Percentiles rank a stretch among this genome's conserved stretches.
Evolutionary conservation across 1,140 invertebrate genomes (phyloP).

Genomic region (Lasioglossum albipes): DNA sequence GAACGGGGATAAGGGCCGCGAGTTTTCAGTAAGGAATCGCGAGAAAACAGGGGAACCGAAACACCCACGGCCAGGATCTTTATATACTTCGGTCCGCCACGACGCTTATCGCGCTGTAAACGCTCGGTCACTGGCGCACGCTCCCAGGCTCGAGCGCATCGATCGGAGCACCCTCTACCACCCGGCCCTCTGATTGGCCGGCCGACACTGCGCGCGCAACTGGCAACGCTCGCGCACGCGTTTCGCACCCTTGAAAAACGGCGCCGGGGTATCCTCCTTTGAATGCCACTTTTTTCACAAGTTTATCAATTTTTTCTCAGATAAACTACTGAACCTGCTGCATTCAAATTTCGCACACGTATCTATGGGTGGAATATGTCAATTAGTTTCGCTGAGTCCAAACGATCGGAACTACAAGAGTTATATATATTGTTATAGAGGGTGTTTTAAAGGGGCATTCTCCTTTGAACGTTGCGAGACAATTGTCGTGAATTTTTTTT

Average conservation of each 20-base stretch:
- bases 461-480: no score
- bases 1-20: no score
- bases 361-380: no score
- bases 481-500: no score
- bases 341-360: no score
- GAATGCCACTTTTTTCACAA: no score
- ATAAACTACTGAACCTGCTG: no score
- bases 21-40: constrained; percentile 6
- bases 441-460: no score
- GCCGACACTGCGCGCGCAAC: constrained; percentile 24
- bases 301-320: no score
- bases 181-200: constrained; percentile 37
- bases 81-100: constrained; percentile 51
- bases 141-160: constrained; percentile 59
- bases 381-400: no score
- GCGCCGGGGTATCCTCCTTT: not conserved
- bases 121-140: constrained; percentile 59
- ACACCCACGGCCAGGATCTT: constrained; percentile 14
- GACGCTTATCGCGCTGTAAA: constrained; percentile 65
- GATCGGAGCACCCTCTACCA: constrained; percentile 66
- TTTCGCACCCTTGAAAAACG: not conserved
- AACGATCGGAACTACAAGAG: no score
- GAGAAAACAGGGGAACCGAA: not conserved
- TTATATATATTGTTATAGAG: no score
- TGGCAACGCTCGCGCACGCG: not conserved